Base-by-base conservation (phyloP, 2,113 vertebrate species). In the Lethenteron reissneri region DNA sequence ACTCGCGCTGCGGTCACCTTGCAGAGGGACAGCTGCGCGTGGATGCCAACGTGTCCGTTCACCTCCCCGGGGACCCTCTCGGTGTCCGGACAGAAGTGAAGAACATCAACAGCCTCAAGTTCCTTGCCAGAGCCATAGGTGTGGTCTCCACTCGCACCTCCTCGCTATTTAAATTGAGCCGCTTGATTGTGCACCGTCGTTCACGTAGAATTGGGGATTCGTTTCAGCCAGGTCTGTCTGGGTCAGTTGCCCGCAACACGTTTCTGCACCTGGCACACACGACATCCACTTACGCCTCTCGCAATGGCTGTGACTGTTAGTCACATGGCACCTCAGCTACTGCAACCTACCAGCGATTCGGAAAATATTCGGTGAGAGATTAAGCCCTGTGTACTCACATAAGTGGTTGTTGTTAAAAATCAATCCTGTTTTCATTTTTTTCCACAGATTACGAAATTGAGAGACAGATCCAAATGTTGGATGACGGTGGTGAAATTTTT, bases 41-140 rank as follows among this genome's bases (percentile, higher is more conserved):
- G 71, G 94, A 99, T 62, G 94, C 94, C 78, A 97, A 97, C 15
- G 76, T 99, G 78, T 99, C 92, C 1, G 88, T 97, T 15, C 90
- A 92, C 82, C 81, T 70, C 69, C 85, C 87, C 1, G 92, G 88
- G 25, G 84, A 95, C 58, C 84, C 83, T 1, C 82, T 88, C 12
- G 94, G 94, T 12, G 70, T 86, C 77, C 85, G 92, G 75, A 86
- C 92, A 0, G 94, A 97, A 81, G 89, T 97, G 77, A 99, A 99
- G 83, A 99, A 99, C 79, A 90, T 99, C 81, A 99, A 95, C 79
- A 99, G 94, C 60, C 68, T 84, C 69, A 81, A 88, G 70, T 92
- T 85, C 78, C 78, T 99, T 77, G 86, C 88, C 76, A 89, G 75
- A 79, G 92, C 94, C 56, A 84, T 97, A 76, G 92, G 94, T 95